Conservation (phyloP, 2,113 vertebrate genomes). For the Leptocoma aspasia region DNA sequence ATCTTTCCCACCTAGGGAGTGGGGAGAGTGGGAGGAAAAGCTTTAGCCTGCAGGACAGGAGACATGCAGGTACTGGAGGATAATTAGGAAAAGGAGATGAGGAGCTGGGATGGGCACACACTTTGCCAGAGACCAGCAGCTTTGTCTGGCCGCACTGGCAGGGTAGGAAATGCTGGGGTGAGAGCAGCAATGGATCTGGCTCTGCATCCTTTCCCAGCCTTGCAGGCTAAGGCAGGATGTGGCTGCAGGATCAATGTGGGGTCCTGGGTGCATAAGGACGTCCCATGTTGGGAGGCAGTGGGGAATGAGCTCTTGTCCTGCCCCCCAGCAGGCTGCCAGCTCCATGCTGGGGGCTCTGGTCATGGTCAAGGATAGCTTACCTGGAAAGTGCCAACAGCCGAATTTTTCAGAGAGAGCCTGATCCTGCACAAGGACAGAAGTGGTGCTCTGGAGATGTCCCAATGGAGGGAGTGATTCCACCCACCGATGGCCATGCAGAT, state of each 20-base stretch:
- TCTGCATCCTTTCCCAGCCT: background rate
- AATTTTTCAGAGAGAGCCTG: constrained; percentile 63
- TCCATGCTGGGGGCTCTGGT: background rate
- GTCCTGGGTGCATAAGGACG: background rate
- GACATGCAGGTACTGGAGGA: background rate
- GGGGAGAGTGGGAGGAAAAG: background rate
- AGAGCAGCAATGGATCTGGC: background rate
- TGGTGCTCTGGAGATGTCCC: background rate
- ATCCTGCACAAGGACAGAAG: constrained; percentile 33
- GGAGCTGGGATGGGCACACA: rapidly evolving
- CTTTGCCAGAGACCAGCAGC: background rate
- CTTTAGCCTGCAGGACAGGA: background rate
- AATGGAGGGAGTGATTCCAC: rapidly evolving
- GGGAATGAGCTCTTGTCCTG: background rate
- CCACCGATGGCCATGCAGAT: rapidly evolving
- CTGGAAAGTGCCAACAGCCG: constrained; percentile 52
- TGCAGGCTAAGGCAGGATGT: background rate
- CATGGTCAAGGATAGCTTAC: constrained; percentile 32
- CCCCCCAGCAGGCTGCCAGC: background rate
- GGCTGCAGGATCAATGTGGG: background rate
- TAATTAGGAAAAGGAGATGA: background rate
- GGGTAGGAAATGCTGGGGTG: background rate
- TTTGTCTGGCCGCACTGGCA: rapidly evolving
- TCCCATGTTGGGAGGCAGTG: rapidly evolving
- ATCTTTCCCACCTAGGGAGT: constrained; percentile 44